A percentile compares a stretch with the other conserved stretches of the same genome.
phyloP scores from a whole-genome alignment of 2,888 invertebrate genomes.

The Brachyopa scutellaris region DNA sequence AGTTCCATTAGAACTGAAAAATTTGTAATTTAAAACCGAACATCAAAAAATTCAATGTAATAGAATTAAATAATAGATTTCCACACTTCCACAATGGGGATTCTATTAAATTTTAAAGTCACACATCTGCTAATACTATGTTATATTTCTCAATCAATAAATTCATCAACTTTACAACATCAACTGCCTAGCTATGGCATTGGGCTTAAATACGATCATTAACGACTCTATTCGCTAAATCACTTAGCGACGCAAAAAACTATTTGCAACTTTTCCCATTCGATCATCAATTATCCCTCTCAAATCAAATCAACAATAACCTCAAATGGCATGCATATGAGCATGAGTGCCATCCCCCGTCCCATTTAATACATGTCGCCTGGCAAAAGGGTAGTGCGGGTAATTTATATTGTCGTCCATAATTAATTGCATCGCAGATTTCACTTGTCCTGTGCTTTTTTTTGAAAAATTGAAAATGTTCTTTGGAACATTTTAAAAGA shows the following conservation, averaged over 20 bases:
- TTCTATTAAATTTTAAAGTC: no score
- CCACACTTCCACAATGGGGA: no score
- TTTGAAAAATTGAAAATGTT: constrained; percentile 54
- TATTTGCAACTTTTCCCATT: constrained; percentile 17
- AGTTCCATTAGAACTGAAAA: no score
- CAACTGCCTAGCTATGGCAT: not conserved
- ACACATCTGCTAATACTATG: no score
- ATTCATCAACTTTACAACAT: not conserved
- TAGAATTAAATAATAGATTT: no score
- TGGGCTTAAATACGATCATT: no score
- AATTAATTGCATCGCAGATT: constrained; percentile 69
- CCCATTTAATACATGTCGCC: constrained; percentile 10
- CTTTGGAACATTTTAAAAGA: constrained; percentile 34
- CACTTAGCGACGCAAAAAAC: constrained; percentile 8
- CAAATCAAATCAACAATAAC: constrained; percentile 66
- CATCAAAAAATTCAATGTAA: no score
- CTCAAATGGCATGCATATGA: constrained; percentile 46
- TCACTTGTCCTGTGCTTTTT: constrained; percentile 50
- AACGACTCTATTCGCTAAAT: not conserved
- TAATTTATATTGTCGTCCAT: constrained; percentile 70
- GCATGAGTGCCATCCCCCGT: constrained; percentile 43
- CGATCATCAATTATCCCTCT: constrained; percentile 62
- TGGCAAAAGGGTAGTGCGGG: constrained; percentile 46
- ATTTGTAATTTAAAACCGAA: no score
- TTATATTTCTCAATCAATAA: no score